A percentile compares a stretch with the other conserved stretches of the same genome.
Evolutionary conservation across 1,140 invertebrate species (phyloP).

Genomic region (Zophobas morio): DNA sequence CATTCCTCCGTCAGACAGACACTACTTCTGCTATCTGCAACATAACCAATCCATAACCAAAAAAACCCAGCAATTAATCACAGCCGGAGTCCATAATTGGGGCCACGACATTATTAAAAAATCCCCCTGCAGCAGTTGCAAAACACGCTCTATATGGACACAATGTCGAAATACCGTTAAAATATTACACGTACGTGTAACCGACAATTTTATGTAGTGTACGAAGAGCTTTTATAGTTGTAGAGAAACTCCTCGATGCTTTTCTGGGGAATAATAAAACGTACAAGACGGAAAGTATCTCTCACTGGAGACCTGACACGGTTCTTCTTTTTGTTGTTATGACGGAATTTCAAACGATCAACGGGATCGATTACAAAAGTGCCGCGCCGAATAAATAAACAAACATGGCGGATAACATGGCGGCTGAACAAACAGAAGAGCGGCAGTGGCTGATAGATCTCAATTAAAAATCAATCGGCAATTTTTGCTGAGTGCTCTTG

Average conservation of each 20-base stretch:
- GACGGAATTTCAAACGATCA: slow-evolving; percentile 13
- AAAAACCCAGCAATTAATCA: slow-evolving; percentile 17
- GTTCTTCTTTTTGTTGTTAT: slow-evolving; percentile 5
- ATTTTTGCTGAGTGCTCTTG: background rate
- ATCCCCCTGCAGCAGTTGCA: slow-evolving; percentile 16
- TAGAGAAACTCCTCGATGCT: slow-evolving; percentile 17
- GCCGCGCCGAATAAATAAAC: background rate
- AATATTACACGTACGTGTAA: background rate
- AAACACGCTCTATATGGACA: background rate
- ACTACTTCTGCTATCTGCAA: slow-evolving; percentile 69
- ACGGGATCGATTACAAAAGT: background rate
- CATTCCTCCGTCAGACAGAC: slow-evolving; percentile 81
- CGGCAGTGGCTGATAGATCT: too few species aligned
- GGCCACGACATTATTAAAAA: slow-evolving; percentile 9
- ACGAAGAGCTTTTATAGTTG: slow-evolving; percentile 5
- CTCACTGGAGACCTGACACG: slow-evolving; percentile 24
- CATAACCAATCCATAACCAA: slow-evolving; percentile 41
- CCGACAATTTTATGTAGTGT: background rate
- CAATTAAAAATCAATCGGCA: background rate
- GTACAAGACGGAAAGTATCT: background rate
- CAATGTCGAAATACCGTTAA: slow-evolving; percentile 22
- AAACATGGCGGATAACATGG: slow-evolving; percentile 4
- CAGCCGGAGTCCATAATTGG: background rate
- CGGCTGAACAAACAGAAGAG: too few species aligned
- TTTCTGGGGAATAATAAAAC: slow-evolving; percentile 30